A percentile compares a stretch with the other conserved stretches of the same genome.
Conservation (phyloP, 23 tunicate species). For the Phallusia fumigata region DNA sequence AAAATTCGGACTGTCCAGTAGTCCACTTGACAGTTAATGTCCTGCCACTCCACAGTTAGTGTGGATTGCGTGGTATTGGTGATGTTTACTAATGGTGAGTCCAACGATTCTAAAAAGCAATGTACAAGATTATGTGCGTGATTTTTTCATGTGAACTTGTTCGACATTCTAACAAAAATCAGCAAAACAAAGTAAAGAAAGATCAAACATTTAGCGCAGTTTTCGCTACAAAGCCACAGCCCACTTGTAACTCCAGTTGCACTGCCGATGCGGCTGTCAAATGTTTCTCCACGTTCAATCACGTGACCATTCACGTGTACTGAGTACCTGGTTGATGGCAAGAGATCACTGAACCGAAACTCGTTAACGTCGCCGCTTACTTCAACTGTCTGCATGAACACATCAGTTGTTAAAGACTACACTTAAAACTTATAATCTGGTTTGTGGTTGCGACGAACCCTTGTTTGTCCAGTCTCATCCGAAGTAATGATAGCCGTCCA, state of each 20-base stretch:
- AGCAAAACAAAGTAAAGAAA: too few relatives aligned
- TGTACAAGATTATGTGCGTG: neutral
- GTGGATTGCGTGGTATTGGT: conserved; percentile 21
- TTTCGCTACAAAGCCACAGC: neutral
- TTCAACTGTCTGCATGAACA: neutral
- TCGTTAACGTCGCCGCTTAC: neutral
- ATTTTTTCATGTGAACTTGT: neutral
- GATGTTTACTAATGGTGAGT: conserved; percentile 25
- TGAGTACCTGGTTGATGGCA: conserved; percentile 57
- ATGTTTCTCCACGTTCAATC: conserved; percentile 23
- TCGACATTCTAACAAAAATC: too few relatives aligned
- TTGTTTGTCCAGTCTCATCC: neutral
- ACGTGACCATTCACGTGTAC: conserved; percentile 45
- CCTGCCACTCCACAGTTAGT: conserved; percentile 30
- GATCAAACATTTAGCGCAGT: too few relatives aligned
- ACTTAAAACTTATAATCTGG: too few relatives aligned
- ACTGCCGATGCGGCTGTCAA: conserved; percentile 31
- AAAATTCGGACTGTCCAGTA: conserved; percentile 32
- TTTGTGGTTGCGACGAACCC: neutral
- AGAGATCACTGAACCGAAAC: conserved; percentile 19
- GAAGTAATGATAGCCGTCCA: conserved; percentile 24
- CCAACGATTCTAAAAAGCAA: conserved; percentile 32
- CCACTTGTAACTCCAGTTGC: conserved; percentile 46
- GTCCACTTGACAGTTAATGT: conserved; percentile 28
- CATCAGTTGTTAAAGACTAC: neutral